A percentile compares a stretch with the other conserved stretches of the same genome.
These are phyloP conservation scores for Lasiurus cinereus DNA, from an alignment of 2,113 vertebrate species.

Conservation along the genomic window DNA sequence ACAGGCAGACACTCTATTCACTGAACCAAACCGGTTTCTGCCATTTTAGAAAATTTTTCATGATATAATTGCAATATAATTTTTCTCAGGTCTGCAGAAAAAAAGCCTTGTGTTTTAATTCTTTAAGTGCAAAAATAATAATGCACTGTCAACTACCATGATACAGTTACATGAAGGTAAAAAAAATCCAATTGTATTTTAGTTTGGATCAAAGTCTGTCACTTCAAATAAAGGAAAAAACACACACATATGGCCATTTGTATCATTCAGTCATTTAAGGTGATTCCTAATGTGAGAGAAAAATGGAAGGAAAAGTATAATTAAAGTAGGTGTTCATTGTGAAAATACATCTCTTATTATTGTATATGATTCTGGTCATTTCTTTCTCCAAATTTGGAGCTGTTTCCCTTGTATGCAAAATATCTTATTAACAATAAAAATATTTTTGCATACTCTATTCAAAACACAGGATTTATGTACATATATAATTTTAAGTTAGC, in stretches of 20 bases:
- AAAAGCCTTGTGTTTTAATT: not conserved
- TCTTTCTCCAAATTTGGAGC: not conserved
- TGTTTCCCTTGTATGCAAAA: not conserved
- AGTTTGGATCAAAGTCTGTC: not conserved
- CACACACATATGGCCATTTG: not conserved
- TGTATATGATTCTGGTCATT: constrained; percentile 11
- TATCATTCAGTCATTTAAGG: not conserved
- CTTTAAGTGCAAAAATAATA: not conserved
- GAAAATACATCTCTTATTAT: not conserved
- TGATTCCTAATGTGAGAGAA: not conserved
- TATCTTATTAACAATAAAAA: constrained; percentile 1
- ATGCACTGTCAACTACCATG: not conserved
- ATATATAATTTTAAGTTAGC: not conserved
- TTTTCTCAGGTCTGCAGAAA: not conserved
- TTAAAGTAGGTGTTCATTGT: not conserved
- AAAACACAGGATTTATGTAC: not conserved
- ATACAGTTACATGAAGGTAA: not conserved
- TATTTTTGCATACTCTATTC: not conserved
- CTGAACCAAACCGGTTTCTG: too few species aligned
- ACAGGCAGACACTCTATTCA: too few species aligned
- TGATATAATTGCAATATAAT: not conserved
- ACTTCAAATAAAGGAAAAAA: constrained; percentile 17
- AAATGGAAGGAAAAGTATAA: not conserved
- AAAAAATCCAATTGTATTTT: not conserved
- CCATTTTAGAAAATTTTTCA: constrained; percentile 39